Conservation (phyloP, 2,113 vertebrate species). For the Piaya cayana region DNA sequence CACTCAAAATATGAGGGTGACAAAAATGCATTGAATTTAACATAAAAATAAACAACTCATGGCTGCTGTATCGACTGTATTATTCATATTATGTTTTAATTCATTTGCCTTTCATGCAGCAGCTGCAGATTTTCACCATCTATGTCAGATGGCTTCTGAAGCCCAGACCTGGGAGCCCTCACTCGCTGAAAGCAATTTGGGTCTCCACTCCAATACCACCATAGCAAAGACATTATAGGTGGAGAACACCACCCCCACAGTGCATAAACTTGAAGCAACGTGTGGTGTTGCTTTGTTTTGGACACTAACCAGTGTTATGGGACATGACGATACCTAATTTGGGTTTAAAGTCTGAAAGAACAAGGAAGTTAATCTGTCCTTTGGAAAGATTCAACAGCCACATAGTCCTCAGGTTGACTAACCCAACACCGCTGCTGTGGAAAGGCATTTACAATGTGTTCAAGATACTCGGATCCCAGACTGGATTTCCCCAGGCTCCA, state of each 20-base stretch:
- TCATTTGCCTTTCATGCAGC: background rate
- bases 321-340: background rate
- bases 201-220: background rate
- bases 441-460: background rate
- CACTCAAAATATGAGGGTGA: slow-evolving; percentile 55
- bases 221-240: background rate
- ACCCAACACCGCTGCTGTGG: background rate
- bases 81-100: slow-evolving; percentile 60
- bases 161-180: background rate
- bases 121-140: background rate
- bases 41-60: slow-evolving; percentile 73
- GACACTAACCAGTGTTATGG: background rate
- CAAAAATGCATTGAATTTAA: slow-evolving; percentile 72
- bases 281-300: background rate
- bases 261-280: fast-evolving
- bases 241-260: background rate
- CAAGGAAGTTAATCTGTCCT: background rate
- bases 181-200: background rate
- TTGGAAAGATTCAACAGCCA: background rate
- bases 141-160: background rate
- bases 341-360: background rate
- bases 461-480: background rate
- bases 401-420: background rate
- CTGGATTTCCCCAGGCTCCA: background rate
- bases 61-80: slow-evolving; percentile 58